Evolutionary conservation across 2,113 vertebrate species (phyloP).

Genomic region (Myodes glareolus): DNA sequence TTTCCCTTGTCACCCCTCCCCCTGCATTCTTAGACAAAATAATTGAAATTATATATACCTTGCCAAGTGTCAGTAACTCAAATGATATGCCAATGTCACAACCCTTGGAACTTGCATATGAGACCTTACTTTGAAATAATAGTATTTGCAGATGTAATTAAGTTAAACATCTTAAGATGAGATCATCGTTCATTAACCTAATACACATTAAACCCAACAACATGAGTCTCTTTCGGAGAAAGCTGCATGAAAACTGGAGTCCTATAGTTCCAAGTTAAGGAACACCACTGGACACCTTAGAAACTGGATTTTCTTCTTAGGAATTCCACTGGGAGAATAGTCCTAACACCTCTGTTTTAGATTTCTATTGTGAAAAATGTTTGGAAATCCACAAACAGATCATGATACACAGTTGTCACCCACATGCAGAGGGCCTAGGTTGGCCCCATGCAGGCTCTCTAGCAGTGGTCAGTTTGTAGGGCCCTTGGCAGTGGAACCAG

Average conservation of each 20-base stretch:
- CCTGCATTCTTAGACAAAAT: background rate
- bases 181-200: slow-evolving; percentile 31
- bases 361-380: background rate
- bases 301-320: background rate
- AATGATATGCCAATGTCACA: background rate
- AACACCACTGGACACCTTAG: background rate
- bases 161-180: slow-evolving; percentile 18
- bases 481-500: too few relatives aligned
- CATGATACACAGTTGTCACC: too few relatives aligned
- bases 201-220: background rate
- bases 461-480: too few relatives aligned
- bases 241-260: background rate
- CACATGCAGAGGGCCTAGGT: too few relatives aligned
- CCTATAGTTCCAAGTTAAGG: background rate
- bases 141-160: slow-evolving; percentile 42
- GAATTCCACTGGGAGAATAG: background rate
- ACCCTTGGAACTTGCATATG: background rate
- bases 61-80: background rate
- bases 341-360: background rate
- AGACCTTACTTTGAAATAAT: slow-evolving; percentile 20
- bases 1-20: too few relatives aligned
- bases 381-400: background rate
- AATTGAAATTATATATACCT: slow-evolving; percentile 31
- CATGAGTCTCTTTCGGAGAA: background rate
- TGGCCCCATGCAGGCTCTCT: too few relatives aligned